Evolutionary conservation across 2,888 invertebrate species (phyloP).

Genomic region (Mamestra brassicae): DNA sequence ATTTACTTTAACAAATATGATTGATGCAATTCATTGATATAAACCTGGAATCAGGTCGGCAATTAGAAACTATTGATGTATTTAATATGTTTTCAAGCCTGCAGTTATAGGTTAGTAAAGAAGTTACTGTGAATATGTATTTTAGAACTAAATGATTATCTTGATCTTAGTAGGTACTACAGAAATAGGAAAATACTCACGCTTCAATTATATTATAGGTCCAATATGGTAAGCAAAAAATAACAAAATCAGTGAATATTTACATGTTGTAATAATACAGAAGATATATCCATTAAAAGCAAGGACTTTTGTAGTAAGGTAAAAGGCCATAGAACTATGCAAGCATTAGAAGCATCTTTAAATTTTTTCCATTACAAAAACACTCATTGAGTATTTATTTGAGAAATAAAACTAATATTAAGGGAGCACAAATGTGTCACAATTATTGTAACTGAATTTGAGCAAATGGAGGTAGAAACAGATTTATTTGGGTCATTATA

Average conservation of each 20-base stretch:
- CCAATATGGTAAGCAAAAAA: slow-evolving; percentile 53
- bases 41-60: neutral
- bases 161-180: slow-evolving; percentile 13
- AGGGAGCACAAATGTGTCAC: slow-evolving; percentile 3
- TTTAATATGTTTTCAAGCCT: slow-evolving; percentile 3
- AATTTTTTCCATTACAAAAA: neutral
- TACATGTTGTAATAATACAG: slow-evolving; percentile 18
- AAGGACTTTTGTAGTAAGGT: neutral
- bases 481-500: slow-evolving; percentile 26
- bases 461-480: slow-evolving; percentile 23
- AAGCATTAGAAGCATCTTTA: slow-evolving; percentile 12
- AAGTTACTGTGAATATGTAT: neutral
- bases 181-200: slow-evolving; percentile 49
- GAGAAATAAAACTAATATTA: neutral
- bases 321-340: slow-evolving; percentile 10
- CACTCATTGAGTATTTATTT: neutral
- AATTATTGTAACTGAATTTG: neutral
- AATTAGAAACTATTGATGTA: neutral
- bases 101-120: neutral
- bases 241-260: slow-evolving; percentile 40
- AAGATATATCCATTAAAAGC: slow-evolving; percentile 14
- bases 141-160: neutral
- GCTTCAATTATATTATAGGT: slow-evolving; percentile 30
- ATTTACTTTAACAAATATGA: neutral
- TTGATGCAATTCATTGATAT: neutral